Evolutionary conservation across 2,113 vertebrate genomes (phyloP), one percentile per base, ranked within the genome.

Genomic region (Vimba vimba): DNA sequence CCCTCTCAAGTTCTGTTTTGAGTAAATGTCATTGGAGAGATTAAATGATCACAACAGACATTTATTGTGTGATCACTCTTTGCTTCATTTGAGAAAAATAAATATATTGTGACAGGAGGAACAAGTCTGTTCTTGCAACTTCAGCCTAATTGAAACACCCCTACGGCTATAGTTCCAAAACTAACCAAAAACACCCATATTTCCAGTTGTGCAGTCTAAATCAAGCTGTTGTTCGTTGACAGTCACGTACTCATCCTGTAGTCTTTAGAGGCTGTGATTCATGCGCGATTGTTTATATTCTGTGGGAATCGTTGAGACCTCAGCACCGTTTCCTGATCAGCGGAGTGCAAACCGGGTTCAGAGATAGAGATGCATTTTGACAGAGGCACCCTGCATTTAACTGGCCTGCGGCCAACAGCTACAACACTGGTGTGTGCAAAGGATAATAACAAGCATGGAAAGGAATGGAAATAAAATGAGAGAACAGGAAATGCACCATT

Each of bases 121-220:
- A 93, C 93, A 91, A 91, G 93, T 93, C 90, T 55, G 84, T 82
- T 90, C 93, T 88, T 91, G 92, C 85, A 78, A 79, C 85, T 86
- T 57, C 85, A 85, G 83, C n/a, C 45, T 84, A 84, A 84, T 86
- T 85, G 90, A 78, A 92, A 90, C 55, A 88, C 2, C 90, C 83
- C 90, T 87, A 86, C 79, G 87, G 90, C 83, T 89, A 78, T 76
- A 76, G 76, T 86, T 85, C 88, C 80, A 92, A 93, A 64, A 47
- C 6, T 52, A 43, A 82, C 19, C n/a, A 52, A 43, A 78, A 81
- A 82, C 64, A 87, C 92, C 87, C 82, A 88, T 86, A 90, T 59
- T 85, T 87, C 23, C 13, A 19, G 88, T 91, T 86, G 87, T 62
- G 4, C 36, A 79, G 79, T 19, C 79, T 92, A 89, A 94, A 93